These are phyloP conservation scores for Leptodirus hochenwartii DNA, from an alignment of 2,888 invertebrate genomes.

Conservation along the genomic window DNA sequence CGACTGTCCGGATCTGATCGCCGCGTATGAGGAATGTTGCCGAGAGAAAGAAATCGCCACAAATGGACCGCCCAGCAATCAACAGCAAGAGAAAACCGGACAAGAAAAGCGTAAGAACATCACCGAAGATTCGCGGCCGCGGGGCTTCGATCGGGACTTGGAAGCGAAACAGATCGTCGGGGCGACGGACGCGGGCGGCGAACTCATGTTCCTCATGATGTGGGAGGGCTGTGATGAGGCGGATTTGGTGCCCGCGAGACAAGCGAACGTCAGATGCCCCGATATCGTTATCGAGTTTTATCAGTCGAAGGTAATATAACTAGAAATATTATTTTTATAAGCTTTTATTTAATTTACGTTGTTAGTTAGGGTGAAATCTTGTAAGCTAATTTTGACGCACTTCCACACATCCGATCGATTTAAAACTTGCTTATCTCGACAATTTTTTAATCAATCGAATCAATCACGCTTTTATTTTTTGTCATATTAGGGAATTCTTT, in stretches of 20 bases:
- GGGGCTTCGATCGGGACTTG: conserved; percentile 63
- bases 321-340: no score
- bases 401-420: no score
- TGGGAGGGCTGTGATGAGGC: conserved; percentile 54
- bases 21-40: conserved; percentile 15
- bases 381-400: no score
- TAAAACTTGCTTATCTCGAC: no score
- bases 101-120: conserved; percentile 24
- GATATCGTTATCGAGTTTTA: conserved; percentile 46
- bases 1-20: conserved; percentile 55
- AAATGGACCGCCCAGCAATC: no score
- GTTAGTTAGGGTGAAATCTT: no score
- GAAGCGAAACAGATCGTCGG: conserved; percentile 77
- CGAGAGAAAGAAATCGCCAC: no score
- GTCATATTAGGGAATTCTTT: no score
- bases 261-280: conserved; percentile 38
- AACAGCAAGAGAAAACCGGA: no score
- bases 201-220: conserved; percentile 77
- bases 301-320: conserved; percentile 34
- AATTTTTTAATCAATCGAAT: no score
- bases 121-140: conserved; percentile 28
- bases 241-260: conserved; percentile 44
- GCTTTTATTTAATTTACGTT: no score
- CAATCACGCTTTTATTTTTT: no score
- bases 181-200: conserved; percentile 75